Evolutionary conservation across 2,888 invertebrate genomes (phyloP), one percentile per base, ranked within the genome.

Genomic region (Callinectes sapidus): DNA sequence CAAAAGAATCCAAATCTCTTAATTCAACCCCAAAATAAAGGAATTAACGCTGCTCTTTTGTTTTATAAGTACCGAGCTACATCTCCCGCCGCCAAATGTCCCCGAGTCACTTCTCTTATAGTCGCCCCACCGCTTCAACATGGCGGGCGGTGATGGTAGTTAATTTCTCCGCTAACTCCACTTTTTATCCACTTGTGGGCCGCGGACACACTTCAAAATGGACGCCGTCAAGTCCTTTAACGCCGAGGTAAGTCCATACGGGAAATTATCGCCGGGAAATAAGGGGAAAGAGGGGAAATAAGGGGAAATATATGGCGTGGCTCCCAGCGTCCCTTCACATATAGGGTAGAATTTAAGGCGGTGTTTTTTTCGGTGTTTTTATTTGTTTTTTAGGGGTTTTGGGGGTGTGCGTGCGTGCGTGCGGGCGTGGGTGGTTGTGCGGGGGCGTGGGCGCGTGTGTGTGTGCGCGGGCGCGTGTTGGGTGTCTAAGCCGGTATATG

Each of bases 221-320:
- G 97, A 98, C 95, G 97, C 97, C 95, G 98, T 98, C 89, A 97
- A 98, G 96, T 96, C 97, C 95, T 98, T 98, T 96, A 98, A 98
- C 96, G 97, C 97, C 96, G 98, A 98, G 98, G 98, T 98, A 97
- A 96, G 95, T 85, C 10, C 13, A 87, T 8, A 54, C 8, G n/a
- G 28, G 54, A 39, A 1, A 23, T 35, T 39, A 61, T 8, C 39
- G 13, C 14, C 39, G 14, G n/a, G 39, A 32, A 28, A 87, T 18
- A 55, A 2, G 71, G 28, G 0, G 18, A 48, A 85, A 32, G 6
- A 39, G 85, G 1, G 1, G 55, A 86, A 28, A 8, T 8, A 54
- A 77, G 28, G n/a, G n/a, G n/a, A n/a, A n/a, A n/a, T n/a, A n/a
- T n/a, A n/a, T n/a, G n/a, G n/a, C n/a, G n/a, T n/a, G n/a, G n/a